A percentile compares a stretch with the other conserved stretches of the same genome.
phyloP scores from a whole-genome alignment of 1,140 invertebrate species.

The Saccostrea echinata region DNA sequence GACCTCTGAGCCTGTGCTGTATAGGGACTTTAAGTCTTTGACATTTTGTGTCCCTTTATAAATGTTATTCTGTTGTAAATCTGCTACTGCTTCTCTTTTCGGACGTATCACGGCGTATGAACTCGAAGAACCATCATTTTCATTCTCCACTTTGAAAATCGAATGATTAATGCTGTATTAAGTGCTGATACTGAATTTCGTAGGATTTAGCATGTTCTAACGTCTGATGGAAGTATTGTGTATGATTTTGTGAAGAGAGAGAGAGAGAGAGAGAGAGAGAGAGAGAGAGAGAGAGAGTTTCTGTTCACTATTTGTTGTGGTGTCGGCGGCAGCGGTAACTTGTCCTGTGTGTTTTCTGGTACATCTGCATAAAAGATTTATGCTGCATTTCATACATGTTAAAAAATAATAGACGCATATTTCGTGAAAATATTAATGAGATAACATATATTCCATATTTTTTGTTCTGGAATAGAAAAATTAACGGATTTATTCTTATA shows the following conservation, averaged over 20 bases:
- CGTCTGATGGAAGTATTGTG: no score
- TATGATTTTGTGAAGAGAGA: no score
- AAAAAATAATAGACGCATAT: no score
- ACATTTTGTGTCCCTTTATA: not conserved
- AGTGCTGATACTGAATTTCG: no score
- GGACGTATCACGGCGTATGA: not conserved
- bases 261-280: not conserved
- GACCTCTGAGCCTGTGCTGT: not conserved
- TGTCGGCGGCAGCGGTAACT: not conserved
- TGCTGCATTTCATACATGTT: no score
- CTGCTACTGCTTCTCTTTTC: not conserved
- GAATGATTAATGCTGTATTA: not conserved
- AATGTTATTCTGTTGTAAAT: not conserved
- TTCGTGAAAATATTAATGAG: no score
- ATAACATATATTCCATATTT: no score
- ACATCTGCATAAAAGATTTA: not conserved
- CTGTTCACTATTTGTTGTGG: not conserved
- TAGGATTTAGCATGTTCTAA: no score
- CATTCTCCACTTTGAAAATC: not conserved
- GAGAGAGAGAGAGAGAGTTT: conserved; percentile 14
- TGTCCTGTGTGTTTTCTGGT: not conserved
- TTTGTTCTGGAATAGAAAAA: no score
- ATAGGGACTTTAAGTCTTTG: not conserved
- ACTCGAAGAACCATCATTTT: not conserved
- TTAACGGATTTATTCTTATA: no score